A percentile compares a stretch with the other conserved stretches of the same genome.
These are phyloP conservation scores for Halichondria panicea DNA, from an alignment of 37 sponge, comb jelly and placozoan species.

Conservation along the genomic window DNA sequence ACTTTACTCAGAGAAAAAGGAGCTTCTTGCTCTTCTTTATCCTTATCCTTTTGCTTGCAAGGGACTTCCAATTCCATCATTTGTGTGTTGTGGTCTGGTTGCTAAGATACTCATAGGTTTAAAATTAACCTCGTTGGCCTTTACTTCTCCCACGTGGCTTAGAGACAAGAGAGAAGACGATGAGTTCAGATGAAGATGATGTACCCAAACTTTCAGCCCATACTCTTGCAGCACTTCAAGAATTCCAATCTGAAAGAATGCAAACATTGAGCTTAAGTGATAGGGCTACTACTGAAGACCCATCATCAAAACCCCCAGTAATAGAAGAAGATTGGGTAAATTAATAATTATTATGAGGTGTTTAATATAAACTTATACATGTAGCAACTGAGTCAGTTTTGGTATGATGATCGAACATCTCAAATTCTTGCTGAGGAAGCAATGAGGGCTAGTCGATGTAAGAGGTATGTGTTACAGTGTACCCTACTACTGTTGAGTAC, in stretches of 20 bases:
- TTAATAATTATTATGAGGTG: background rate
- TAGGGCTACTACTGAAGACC: background rate
- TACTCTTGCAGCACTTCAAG: conserved; percentile 66
- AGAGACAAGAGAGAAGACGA: background rate
- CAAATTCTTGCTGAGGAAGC: conserved; percentile 64
- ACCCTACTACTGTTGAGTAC: too few relatives aligned
- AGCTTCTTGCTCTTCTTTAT: too few relatives aligned
- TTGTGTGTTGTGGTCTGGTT: too few relatives aligned
- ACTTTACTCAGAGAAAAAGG: too few relatives aligned
- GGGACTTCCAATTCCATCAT: too few relatives aligned
- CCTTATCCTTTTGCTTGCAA: too few relatives aligned
- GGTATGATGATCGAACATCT: conserved; percentile 81
- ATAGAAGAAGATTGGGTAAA: conserved; percentile 69
- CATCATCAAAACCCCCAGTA: background rate
- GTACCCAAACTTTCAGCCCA: conserved; percentile 61
- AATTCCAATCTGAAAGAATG: conserved; percentile 70
- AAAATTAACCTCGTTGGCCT: background rate
- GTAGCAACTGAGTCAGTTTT: conserved; percentile 87
- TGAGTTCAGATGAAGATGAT: conserved; percentile 35
- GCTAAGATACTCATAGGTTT: too few relatives aligned
- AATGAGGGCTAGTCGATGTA: conserved; percentile 36
- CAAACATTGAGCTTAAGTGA: conserved; percentile 4
- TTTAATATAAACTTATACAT: background rate
- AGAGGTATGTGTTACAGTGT: too few relatives aligned
- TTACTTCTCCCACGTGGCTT: background rate